Conservation (phyloP, 2,888 invertebrate species). For the Ceramica pisi region DNA sequence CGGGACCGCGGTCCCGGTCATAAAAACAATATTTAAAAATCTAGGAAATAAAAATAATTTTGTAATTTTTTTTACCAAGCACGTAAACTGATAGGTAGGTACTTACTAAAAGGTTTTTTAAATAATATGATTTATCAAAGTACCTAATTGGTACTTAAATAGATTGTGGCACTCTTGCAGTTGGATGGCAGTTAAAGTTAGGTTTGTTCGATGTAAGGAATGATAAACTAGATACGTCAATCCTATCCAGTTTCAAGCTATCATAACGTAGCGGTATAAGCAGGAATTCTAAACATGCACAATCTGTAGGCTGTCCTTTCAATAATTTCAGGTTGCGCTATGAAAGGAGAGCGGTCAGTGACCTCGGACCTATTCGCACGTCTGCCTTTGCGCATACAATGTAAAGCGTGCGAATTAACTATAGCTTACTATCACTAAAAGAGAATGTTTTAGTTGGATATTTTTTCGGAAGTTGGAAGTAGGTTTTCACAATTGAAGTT, state of each 20-base stretch:
- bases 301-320: constrained; percentile 39
- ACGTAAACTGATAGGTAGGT: too few relatives aligned
- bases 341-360: constrained; percentile 68
- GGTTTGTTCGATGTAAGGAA: background rate
- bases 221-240: background rate
- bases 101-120: too few relatives aligned
- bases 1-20: too few relatives aligned
- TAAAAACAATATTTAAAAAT: too few relatives aligned
- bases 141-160: background rate
- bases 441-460: constrained; percentile 35
- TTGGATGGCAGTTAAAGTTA: too few relatives aligned
- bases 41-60: too few relatives aligned
- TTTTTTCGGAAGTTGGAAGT: background rate
- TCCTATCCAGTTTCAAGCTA: background rate
- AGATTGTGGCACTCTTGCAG: background rate
- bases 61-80: too few relatives aligned
- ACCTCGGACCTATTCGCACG: constrained; percentile 68
- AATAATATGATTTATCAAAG: background rate
- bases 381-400: constrained; percentile 57
- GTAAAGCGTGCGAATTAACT: constrained; percentile 57
- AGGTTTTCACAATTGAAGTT: too few relatives aligned
- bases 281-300: constrained; percentile 29
- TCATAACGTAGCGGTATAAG: constrained; percentile 4
- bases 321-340: constrained; percentile 49
- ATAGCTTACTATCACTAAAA: constrained; percentile 52